phyloP scores from a whole-genome alignment of 2,888 invertebrate species.

The Nycteola revayana region DNA sequence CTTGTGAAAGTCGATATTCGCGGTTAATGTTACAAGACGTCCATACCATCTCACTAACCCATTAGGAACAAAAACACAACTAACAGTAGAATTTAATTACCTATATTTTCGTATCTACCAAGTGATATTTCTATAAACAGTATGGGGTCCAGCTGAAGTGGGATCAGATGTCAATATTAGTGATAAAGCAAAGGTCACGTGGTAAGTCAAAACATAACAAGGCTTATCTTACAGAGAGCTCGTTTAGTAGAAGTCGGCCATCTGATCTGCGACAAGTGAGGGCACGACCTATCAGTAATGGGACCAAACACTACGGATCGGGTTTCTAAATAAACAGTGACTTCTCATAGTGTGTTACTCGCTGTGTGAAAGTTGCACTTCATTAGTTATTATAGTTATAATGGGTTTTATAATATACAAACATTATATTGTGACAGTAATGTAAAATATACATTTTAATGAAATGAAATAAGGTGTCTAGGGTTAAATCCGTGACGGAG shows the following conservation, averaged over 20 bases:
- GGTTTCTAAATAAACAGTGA: conserved; percentile 40
- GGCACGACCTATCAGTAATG: conserved; percentile 35
- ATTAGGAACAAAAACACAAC: too few relatives aligned
- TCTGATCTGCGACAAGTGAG: conserved; percentile 45
- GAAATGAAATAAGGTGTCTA: too few relatives aligned
- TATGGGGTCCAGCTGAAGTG: conserved; percentile 39
- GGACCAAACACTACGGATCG: conserved; percentile 33
- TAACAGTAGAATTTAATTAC: not conserved
- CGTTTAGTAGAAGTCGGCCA: conserved; percentile 59
- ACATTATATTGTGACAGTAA: too few relatives aligned
- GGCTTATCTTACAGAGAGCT: conserved; percentile 51
- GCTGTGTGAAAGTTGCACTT: too few relatives aligned
- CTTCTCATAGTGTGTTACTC: conserved; percentile 6
- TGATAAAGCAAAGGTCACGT: conserved; percentile 52
- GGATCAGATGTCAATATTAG: conserved; percentile 54
- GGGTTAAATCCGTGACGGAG: too few relatives aligned
- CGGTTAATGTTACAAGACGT: too few relatives aligned
- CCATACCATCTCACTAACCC: too few relatives aligned
- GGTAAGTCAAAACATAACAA: conserved; percentile 54
- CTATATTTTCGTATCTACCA: not conserved
- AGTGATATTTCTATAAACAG: conserved; percentile 14
- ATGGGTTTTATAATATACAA: too few relatives aligned
- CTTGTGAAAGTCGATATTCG: too few relatives aligned
- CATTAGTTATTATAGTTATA: too few relatives aligned
- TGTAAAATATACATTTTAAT: too few relatives aligned